Base-by-base conservation (phyloP, 1,140 invertebrate genomes). In the Acromyrmex echinatior region DNA sequence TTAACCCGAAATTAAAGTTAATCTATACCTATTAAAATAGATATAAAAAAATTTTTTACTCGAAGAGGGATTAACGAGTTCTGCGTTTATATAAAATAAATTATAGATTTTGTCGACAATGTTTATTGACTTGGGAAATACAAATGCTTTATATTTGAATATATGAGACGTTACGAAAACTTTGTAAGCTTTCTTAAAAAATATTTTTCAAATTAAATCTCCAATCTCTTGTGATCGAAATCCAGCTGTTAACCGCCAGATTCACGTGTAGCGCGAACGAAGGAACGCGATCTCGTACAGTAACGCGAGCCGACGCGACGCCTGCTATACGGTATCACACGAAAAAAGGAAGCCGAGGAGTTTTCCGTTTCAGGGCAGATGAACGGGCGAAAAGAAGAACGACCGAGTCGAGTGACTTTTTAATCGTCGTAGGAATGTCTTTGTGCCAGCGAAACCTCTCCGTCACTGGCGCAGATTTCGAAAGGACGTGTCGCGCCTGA, bases 381-480 rank as follows among this genome's bases (percentile, higher is more conserved):
- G 45, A 53, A 31, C n/a, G 9, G 31, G 14, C 62, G 63, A 31
- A 63, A 81, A 71, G 51, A 21, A 80, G 78, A 39, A 25, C 53
- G 68, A 35, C 35, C 66, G 78, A 71, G 65, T 90, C 90, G 78
- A 89, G 71, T 86, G 88, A 91, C 90, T 92, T 89, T 91, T 91
- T 90, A 88, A 89, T 86, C 90, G 88, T 85, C 88, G 79, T 68
- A 84, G 86, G 88, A 90, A 92, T 92, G 89, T 90, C 90, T 92
- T 91, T 91, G 91, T 88, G 87, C 84, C 63, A 88, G 84, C 63
- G 77, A 89, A 86, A 62, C 81, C 70, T 51, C 51, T 68, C 28
- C 45, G 76, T 86, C 51, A 80, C 51, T 81, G 51, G 66, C 87
- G 77, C 76, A 45, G 49, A 63, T 87, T 74, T 79, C 60, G 62